A percentile compares a stretch with the other conserved stretches of the same genome.
Evolutionary conservation across 2,797 vertebrate genomes (phyloP).

Genomic region (Choloepus didactylus): DNA sequence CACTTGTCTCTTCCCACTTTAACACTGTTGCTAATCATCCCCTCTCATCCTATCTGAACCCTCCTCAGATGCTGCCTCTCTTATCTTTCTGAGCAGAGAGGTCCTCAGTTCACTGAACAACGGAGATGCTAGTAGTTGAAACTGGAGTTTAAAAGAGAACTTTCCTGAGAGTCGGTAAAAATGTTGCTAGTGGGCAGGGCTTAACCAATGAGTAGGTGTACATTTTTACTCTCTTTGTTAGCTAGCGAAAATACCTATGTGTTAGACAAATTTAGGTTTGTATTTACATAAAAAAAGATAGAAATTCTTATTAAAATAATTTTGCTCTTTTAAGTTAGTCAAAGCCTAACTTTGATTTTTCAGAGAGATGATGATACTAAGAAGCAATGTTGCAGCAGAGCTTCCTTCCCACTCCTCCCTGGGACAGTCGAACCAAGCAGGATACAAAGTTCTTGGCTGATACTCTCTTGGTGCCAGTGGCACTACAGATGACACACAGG

Average conservation of each 20-base stretch:
- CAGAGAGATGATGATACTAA: background rate
- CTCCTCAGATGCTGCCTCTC: background rate
- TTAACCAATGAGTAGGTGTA: background rate
- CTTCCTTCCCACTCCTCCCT: rapidly evolving
- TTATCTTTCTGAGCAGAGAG: background rate
- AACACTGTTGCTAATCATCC: rapidly evolving
- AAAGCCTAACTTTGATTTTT: background rate
- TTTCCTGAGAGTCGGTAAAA: background rate
- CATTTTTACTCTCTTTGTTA: background rate
- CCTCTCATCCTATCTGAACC: too few relatives aligned
- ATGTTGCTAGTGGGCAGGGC: background rate
- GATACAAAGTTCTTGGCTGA: background rate
- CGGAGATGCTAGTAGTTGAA: background rate
- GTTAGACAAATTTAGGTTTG: background rate
- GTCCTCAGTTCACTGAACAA: too few relatives aligned
- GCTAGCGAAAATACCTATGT: background rate
- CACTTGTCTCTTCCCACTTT: background rate
- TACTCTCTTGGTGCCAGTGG: background rate
- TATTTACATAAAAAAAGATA: background rate
- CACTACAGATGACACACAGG: background rate
- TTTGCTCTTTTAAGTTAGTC: background rate
- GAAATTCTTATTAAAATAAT: background rate
- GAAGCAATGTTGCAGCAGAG: background rate
- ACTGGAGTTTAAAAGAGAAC: background rate
- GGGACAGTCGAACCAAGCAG: background rate